phyloP scores from a whole-genome alignment of 30 jellyfish, hydroid and myxozoan species.

The Catostylus mosaicus region DNA sequence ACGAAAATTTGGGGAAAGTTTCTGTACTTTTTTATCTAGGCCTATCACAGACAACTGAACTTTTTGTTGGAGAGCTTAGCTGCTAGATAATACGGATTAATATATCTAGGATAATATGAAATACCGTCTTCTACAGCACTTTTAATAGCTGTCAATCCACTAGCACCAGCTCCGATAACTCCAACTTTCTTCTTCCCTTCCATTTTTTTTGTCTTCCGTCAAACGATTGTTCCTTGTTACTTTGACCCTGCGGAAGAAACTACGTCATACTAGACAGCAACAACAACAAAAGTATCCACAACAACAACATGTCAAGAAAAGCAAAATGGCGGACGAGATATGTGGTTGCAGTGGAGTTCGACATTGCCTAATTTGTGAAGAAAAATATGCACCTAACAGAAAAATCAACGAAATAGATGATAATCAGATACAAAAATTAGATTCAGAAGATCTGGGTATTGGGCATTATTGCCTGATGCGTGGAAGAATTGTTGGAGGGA shows the following conservation, averaged over 20 bases:
- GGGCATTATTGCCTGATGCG: slow-evolving; percentile 9
- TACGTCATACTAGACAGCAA: not conserved
- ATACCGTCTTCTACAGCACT: slow-evolving; percentile 75
- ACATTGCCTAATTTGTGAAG: slow-evolving; percentile 66
- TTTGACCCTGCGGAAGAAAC: not conserved
- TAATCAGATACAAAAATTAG: not conserved
- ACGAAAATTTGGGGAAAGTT: too few species aligned
- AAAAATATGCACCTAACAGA: not conserved
- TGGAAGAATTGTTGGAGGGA: not conserved
- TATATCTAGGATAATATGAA: too few species aligned
- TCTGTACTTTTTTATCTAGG: too few species aligned
- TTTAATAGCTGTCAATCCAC: slow-evolving; percentile 81
- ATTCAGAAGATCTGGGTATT: not conserved
- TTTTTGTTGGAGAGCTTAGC: too few species aligned
- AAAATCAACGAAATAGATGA: not conserved
- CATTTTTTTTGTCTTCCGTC: too few species aligned
- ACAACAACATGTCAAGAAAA: not conserved
- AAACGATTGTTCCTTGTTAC: slow-evolving; percentile 2
- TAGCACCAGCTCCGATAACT: slow-evolving; percentile 87
- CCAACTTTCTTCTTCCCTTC: slow-evolving; percentile 59
- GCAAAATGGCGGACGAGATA: slow-evolving; percentile 34
- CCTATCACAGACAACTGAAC: too few species aligned
- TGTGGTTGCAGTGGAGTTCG: slow-evolving; percentile 89
- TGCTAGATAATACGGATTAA: too few species aligned
- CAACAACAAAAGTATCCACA: slow-evolving; percentile 29